Percentiles rank a stretch among this genome's conserved stretches.
phyloP scores from a whole-genome alignment of 23 tunicate species.

The Styela plicata region DNA sequence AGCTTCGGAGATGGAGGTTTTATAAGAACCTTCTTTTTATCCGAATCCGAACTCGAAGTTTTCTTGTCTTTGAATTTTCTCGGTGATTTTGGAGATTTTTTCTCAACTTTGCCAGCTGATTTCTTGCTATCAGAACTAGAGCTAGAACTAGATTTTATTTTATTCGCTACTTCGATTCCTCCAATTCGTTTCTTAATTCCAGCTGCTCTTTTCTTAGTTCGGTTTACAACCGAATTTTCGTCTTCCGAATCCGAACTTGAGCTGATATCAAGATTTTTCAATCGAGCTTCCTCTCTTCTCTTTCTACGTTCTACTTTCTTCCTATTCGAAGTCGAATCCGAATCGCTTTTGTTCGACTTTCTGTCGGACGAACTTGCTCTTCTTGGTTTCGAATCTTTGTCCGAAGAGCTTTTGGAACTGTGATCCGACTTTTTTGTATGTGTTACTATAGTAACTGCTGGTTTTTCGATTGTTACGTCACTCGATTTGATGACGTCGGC shows the following conservation, averaged over 20 bases:
- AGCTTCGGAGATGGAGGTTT: not conserved
- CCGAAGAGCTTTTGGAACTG: not conserved
- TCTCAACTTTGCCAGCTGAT: not conserved
- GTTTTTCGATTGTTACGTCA: not conserved
- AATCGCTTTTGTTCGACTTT: not conserved
- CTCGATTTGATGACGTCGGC: not conserved
- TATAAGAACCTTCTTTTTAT: not conserved
- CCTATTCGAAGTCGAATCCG: not conserved
- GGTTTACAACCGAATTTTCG: not conserved
- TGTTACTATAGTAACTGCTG: not conserved
- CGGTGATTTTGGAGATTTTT: not conserved
- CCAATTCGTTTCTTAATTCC: not conserved
- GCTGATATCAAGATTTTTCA: slow-evolving; percentile 4
- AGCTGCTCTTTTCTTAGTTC: not conserved
- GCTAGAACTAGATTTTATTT: not conserved
- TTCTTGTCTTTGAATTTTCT: not conserved
- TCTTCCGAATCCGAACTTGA: not conserved
- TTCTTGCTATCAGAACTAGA: not conserved
- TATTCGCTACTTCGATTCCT: not conserved
- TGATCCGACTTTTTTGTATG: not conserved
- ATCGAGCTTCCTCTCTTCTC: slow-evolving; percentile 11
- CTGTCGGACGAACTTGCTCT: not conserved
- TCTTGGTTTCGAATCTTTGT: not conserved
- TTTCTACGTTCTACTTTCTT: not conserved
- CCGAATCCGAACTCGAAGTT: not conserved